Percentiles rank a stretch among this genome's conserved stretches.
Evolutionary conservation across 2,113 vertebrate genomes (phyloP).

Genomic region (Naja naja): DNA sequence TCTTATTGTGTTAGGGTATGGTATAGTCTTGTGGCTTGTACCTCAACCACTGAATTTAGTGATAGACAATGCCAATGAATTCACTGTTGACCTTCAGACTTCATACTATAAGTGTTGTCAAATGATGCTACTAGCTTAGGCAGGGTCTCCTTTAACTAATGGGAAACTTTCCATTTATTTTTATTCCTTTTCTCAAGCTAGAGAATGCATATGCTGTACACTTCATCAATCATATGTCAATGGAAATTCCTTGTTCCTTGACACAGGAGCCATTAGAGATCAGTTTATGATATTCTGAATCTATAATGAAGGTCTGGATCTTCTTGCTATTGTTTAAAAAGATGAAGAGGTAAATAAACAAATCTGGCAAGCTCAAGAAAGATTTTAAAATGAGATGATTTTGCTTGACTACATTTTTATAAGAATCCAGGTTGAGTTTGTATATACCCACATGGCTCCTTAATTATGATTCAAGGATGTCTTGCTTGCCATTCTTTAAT

Average conservation of each 20-base stretch:
- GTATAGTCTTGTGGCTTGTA: neutral
- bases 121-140: neutral
- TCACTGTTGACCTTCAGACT: neutral
- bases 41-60: neutral
- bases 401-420: neutral
- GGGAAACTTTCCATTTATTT: neutral
- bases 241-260: neutral
- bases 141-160: neutral
- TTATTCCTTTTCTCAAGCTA: neutral
- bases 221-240: slow-evolving; percentile 27
- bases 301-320: neutral
- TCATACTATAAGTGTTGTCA: neutral
- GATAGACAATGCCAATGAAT: neutral
- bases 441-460: neutral
- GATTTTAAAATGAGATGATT: neutral
- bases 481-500: neutral
- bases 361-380: neutral
- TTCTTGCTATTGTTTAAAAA: neutral
- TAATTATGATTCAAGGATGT: neutral
- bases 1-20: slow-evolving; percentile 7
- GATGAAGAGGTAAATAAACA: neutral
- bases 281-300: neutral
- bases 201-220: neutral
- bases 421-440: neutral
- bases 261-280: neutral